Conservation (phyloP, 2,797 vertebrate species). For the Macrochelys suwanniensis region DNA sequence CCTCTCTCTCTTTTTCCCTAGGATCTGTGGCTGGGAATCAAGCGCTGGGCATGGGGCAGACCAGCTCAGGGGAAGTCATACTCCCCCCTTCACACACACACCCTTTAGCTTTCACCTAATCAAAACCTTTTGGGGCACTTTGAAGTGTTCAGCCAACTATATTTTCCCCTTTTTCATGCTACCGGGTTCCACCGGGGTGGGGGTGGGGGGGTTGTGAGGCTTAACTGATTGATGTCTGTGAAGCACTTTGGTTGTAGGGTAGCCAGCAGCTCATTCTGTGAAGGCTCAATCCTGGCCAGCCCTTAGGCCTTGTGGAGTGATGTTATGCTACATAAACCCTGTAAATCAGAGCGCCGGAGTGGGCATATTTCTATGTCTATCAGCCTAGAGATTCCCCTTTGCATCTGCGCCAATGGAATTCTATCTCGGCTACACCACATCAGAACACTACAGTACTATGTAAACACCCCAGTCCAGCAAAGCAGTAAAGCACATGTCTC, state of each 20-base stretch:
- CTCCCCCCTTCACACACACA: neutral
- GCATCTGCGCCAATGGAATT: neutral
- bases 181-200: neutral
- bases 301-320: fast-evolving
- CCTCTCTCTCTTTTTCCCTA: neutral
- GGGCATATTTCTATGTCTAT: neutral
- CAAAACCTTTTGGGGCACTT: fast-evolving
- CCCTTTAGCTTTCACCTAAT: neutral
- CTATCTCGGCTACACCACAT: neutral
- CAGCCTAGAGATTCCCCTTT: neutral
- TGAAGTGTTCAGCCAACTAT: neutral
- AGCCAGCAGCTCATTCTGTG: neutral
- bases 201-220: neutral
- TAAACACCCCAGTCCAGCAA: neutral
- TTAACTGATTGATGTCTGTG: neutral
- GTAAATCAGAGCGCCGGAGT: neutral
- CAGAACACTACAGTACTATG: neutral
- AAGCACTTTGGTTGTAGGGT: neutral
- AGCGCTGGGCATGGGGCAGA: neutral
- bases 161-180: neutral
- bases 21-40: fast-evolving
- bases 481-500: neutral
- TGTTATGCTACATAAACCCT: neutral
- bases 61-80: neutral
- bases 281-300: neutral